Evolutionary conservation across 1,140 invertebrate genomes (phyloP).

Genomic region (Calliphora vicina): DNA sequence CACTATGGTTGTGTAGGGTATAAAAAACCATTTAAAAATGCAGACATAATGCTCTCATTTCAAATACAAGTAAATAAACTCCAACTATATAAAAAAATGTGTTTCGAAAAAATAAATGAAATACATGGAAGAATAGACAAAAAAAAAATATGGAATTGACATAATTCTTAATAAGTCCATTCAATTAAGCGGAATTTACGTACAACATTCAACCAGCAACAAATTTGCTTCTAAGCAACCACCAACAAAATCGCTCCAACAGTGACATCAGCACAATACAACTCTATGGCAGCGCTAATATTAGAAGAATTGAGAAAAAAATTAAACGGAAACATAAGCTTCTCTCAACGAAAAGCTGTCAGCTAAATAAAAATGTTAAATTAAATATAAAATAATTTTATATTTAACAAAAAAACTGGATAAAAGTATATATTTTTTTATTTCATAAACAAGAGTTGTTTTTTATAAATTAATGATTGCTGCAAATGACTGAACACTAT

Average conservation of each 20-base stretch:
- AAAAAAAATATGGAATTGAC: not conserved
- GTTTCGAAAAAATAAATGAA: not conserved
- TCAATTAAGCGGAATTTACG: not conserved
- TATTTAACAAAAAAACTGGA: not conserved
- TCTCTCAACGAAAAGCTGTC: not conserved
- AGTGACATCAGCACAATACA: not conserved
- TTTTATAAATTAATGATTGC: not conserved
- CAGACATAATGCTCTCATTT: not conserved
- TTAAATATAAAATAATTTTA: not conserved
- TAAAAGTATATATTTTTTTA: not conserved
- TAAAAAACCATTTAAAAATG: too few species aligned
- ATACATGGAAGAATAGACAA: not conserved
- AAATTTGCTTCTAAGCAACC: not conserved
- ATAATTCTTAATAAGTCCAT: conserved; percentile 17
- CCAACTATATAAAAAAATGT: not conserved
- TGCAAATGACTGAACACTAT: not conserved
- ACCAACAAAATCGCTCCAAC: not conserved
- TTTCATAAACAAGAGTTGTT: not conserved
- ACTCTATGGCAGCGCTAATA: not conserved
- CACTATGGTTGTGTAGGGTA: too few species aligned
- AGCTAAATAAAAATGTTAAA: conserved; percentile 2
- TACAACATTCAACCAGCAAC: not conserved
- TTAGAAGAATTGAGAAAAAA: not conserved
- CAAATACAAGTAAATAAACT: not conserved
- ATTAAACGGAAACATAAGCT: not conserved